A percentile compares a stretch with the other conserved stretches of the same genome.
phyloP scores from a whole-genome alignment of 2,113 vertebrate genomes.

The Macquaria ambigua region DNA sequence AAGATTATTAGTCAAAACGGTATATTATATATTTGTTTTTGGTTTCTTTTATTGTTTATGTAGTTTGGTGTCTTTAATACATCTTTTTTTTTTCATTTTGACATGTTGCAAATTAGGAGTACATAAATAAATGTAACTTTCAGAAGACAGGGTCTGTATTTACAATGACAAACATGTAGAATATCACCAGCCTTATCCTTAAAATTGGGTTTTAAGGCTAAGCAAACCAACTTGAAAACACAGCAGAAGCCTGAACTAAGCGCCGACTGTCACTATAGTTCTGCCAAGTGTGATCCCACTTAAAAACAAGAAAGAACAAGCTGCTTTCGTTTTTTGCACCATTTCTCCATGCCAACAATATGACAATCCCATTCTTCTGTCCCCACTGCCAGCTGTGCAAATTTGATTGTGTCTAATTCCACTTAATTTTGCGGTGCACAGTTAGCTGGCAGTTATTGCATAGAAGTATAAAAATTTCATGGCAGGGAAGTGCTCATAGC shows the following conservation, averaged over 20 bases:
- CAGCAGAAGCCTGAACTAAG: slow-evolving; percentile 13
- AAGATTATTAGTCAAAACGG: not conserved
- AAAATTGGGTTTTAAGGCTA: not conserved
- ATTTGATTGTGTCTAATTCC: slow-evolving; percentile 56
- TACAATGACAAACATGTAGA: not conserved
- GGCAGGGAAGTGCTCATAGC: slow-evolving; percentile 36
- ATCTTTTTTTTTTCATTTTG: not conserved
- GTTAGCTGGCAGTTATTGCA: slow-evolving; percentile 63
- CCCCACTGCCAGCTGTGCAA: slow-evolving; percentile 49
- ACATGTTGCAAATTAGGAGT: not conserved
- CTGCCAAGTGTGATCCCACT: slow-evolving; percentile 42
- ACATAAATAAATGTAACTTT: too few relatives aligned
- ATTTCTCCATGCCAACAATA: slow-evolving; percentile 30
- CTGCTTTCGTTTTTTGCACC: slow-evolving; percentile 23
- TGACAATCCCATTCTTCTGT: slow-evolving; percentile 44
- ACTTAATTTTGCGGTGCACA: slow-evolving; percentile 57
- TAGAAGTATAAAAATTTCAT: slow-evolving; percentile 58
- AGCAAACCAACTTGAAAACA: not conserved
- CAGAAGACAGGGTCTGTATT: not conserved
- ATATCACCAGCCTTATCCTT: not conserved
- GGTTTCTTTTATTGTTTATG: not conserved
- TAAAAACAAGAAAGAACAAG: slow-evolving; percentile 36
- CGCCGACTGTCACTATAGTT: slow-evolving; percentile 9
- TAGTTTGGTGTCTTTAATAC: not conserved
- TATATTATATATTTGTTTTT: not conserved